Evolutionary conservation across 2,888 invertebrate species (phyloP).

Genomic region (Rambutsinella grinnellia): DNA sequence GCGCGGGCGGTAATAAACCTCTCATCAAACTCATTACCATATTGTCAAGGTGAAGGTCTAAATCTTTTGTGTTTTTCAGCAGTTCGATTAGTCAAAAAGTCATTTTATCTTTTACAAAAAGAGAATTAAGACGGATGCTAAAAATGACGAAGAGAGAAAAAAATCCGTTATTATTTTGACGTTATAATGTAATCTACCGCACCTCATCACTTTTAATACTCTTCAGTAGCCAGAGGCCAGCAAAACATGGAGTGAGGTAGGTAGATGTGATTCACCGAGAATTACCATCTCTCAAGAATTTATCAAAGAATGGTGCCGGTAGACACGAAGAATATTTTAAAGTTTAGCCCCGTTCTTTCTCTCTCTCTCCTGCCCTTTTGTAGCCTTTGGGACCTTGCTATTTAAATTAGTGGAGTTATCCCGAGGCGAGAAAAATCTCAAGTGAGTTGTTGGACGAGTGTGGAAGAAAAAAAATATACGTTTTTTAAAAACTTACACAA

Average conservation of each 20-base stretch:
- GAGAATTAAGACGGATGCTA: constrained; percentile 35
- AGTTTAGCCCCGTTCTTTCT: not conserved
- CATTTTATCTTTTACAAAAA: constrained; percentile 6
- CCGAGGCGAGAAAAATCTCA: not conserved
- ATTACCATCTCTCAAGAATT: constrained; percentile 12
- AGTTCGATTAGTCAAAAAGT: not conserved
- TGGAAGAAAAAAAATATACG: not conserved
- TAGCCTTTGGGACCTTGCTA: constrained; percentile 54
- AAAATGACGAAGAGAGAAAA: constrained; percentile 40
- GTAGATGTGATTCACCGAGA: not conserved
- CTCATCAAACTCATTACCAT: not conserved
- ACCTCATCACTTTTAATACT: constrained; percentile 25
- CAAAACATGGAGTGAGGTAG: not conserved
- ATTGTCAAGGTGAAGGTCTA: not conserved
- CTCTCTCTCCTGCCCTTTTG: not conserved
- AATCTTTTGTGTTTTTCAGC: no score
- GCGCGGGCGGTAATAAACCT: not conserved
- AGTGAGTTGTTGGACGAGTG: constrained; percentile 14
- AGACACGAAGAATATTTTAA: not conserved
- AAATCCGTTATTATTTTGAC: constrained; percentile 36
- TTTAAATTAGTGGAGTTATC: constrained; percentile 20
- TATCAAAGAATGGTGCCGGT: not conserved
- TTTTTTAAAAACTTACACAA: not conserved
- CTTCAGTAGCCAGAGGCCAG: constrained; percentile 34
- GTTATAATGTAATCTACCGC: constrained; percentile 14